Evolutionary conservation across 2,888 invertebrate species (phyloP).

Genomic region (Notodonta ziczac): DNA sequence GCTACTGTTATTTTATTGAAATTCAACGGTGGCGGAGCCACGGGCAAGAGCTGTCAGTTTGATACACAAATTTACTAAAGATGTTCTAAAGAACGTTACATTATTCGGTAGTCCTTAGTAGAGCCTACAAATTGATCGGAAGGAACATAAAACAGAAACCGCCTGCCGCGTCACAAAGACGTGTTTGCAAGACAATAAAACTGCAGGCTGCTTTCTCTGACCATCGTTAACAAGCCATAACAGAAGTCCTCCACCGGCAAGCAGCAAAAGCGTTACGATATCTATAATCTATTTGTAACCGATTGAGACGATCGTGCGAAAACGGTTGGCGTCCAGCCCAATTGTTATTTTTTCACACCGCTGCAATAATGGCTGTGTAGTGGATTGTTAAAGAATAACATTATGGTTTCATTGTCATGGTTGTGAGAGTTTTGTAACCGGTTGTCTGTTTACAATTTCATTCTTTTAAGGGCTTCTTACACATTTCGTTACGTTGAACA

Average conservation of each 20-base stretch:
- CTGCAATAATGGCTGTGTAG: slow-evolving; percentile 36
- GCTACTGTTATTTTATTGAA: too few species aligned
- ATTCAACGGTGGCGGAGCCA: too few species aligned
- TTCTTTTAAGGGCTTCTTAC: too few species aligned
- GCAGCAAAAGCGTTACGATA: slow-evolving; percentile 50
- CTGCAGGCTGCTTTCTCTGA: slow-evolving; percentile 12
- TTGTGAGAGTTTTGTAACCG: slow-evolving; percentile 30
- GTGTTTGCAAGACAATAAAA: too few species aligned
- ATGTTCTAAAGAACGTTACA: too few species aligned
- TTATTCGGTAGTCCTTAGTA: too few species aligned
- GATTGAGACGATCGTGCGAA: slow-evolving; percentile 54
- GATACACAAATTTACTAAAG: too few species aligned
- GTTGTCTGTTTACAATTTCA: slow-evolving; percentile 21
- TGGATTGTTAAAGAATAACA: slow-evolving; percentile 42
- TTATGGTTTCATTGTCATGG: slow-evolving; percentile 37
- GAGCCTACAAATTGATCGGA: too few species aligned
- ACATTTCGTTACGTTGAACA: too few species aligned
- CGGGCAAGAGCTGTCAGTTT: too few species aligned
- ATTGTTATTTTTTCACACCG: slow-evolving; percentile 54
- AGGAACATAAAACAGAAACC: too few species aligned
- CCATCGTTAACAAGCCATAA: slow-evolving; percentile 15
- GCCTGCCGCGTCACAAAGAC: too few species aligned
- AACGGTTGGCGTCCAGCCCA: slow-evolving; percentile 53
- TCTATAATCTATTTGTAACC: slow-evolving; percentile 56
- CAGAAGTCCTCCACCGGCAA: slow-evolving; percentile 20